Conservation (phyloP, 1,140 invertebrate species). For the Teleopsis dalmanni region DNA sequence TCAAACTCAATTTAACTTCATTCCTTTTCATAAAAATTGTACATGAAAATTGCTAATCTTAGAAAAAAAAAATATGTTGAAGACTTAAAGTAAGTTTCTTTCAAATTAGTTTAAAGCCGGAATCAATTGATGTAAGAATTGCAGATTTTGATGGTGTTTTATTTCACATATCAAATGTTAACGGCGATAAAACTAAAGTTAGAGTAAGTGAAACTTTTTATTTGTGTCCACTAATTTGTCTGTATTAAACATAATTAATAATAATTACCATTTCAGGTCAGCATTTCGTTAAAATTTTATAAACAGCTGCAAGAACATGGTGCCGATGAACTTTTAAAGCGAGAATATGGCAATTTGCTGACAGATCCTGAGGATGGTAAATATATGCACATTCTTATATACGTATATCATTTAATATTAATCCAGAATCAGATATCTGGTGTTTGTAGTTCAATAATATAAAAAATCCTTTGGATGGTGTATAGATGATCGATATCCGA, state of each 20-base stretch:
- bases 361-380: constrained; percentile 76
- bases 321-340: constrained; percentile 89
- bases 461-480: too few relatives aligned
- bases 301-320: constrained; percentile 97
- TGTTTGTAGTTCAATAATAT: too few relatives aligned
- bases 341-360: constrained; percentile 80
- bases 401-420: too few relatives aligned
- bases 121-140: constrained; percentile 87
- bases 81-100: too few relatives aligned
- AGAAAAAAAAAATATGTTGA: too few relatives aligned
- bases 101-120: constrained; percentile 87
- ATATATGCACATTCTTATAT: background rate
- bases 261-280: constrained; percentile 63
- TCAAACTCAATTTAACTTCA: too few relatives aligned
- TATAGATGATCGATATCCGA: too few relatives aligned
- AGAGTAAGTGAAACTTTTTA: constrained; percentile 59
- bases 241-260: background rate
- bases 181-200: constrained; percentile 94
- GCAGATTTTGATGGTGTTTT: constrained; percentile 98
- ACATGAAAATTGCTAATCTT: too few relatives aligned
- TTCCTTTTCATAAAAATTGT: too few relatives aligned
- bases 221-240: background rate
- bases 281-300: constrained; percentile 98
- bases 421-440: too few relatives aligned
- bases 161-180: constrained; percentile 96